Conservation (phyloP, 2,797 vertebrate genomes). For the Argya squamiceps region DNA sequence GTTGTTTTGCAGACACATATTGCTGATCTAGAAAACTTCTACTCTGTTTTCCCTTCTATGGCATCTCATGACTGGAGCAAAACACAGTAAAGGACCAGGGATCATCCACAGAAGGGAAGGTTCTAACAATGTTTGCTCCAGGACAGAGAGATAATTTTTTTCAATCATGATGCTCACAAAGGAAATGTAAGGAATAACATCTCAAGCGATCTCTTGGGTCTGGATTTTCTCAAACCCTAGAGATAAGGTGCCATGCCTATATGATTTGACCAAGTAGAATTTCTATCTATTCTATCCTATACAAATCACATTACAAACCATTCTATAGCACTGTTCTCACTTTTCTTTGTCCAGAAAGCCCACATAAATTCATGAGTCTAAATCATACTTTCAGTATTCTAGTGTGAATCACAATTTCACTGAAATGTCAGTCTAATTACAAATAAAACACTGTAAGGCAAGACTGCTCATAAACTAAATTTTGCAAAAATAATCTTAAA, state of each 20-base stretch:
- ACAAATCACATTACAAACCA: neutral
- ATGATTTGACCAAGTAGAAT: neutral
- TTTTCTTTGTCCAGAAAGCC: neutral
- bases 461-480: neutral
- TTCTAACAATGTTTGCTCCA: neutral
- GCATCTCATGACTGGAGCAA: neutral
- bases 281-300: neutral
- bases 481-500: neutral
- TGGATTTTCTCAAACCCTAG: neutral
- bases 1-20: neutral
- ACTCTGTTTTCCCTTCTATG: neutral
- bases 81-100: neutral
- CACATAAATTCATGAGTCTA: neutral
- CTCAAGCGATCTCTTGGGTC: neutral
- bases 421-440: neutral
- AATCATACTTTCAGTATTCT: neutral
- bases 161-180: neutral
- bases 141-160: neutral
- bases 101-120: neutral
- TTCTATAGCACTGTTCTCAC: neutral
- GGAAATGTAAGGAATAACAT: neutral
- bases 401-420: neutral
- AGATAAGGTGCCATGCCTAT: neutral
- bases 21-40: neutral
- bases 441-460: neutral